Evolutionary conservation across 2,797 vertebrate genomes (phyloP), one percentile per base, ranked within the genome.

Genomic region (Salmo trutta): DNA sequence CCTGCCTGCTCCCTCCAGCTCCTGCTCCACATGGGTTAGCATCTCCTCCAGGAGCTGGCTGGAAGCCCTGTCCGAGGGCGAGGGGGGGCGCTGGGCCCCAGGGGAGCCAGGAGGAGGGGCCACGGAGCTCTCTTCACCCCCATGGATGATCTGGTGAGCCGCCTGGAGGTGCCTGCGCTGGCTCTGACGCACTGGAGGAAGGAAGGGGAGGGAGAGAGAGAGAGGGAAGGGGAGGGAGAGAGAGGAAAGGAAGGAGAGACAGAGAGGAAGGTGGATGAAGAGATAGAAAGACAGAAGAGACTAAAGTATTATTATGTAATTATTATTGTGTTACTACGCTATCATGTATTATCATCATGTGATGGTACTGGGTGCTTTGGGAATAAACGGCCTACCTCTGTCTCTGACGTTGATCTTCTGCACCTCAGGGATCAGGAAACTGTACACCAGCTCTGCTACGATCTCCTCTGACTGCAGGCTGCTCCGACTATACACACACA

Each of bases 371-470:
- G 21, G 59, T 8, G 8, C n/a, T 24, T 10, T 64, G 59, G 24
- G 59, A 24, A 12, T 24, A 24, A 24, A 64, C 0, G 82, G 17
- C 24, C 12, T 90, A 98, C 97, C 97, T 96, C 90, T 96, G 84
- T 96, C 91, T 87, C 95, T 96, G 83, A 94, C 71, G 1, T 67
- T 89, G 7, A 84, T 93, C 91, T 96, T 98, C 86, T 95, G 88
- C 1, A 96, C 89, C 84, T 98, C 96, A n/a, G 97, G 97, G 83
- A 99, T 96, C 24, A 99, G 93, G 89, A 99, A 99, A 78, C 94
- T 92, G 83, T 98, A 96, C 83, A 98, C 94, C 88, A 99, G 81
- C 90, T 98, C 96, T 1, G 97, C 95, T 82, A 98, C 97, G 56
- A 98, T 96, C 90, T 98, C 96, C 88, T 98, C 96, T 1, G 97